These are phyloP conservation scores for Arctia plantaginis DNA, from an alignment of 2,888 invertebrate species.

Conservation along the genomic window DNA sequence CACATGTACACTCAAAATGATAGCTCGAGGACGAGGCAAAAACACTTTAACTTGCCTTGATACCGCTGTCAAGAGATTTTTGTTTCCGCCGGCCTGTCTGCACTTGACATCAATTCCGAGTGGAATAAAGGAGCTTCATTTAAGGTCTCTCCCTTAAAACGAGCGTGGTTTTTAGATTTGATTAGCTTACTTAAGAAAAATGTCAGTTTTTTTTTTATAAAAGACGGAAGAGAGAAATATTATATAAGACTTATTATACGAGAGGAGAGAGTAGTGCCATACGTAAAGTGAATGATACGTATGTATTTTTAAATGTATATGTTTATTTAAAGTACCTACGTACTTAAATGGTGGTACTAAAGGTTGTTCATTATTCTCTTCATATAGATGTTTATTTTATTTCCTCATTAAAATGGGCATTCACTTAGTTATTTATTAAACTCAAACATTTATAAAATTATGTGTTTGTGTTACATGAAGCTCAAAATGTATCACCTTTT, in stretches of 20 bases:
- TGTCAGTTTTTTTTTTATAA: constrained; percentile 22
- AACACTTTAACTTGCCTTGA: constrained; percentile 50
- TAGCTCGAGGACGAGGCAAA: constrained; percentile 40
- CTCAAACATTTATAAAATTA: no score
- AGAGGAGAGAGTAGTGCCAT: no score
- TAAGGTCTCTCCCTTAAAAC: constrained; percentile 48
- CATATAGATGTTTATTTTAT: no score
- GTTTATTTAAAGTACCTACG: no score
- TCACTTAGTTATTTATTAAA: no score
- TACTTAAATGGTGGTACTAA: no score
- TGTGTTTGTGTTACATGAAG: no score
- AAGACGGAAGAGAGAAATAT: neutral
- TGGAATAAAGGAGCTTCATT: constrained; percentile 56
- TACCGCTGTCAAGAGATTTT: constrained; percentile 54
- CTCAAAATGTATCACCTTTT: no score
- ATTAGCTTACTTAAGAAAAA: constrained; percentile 47
- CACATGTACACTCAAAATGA: constrained; percentile 26
- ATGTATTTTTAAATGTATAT: no score
- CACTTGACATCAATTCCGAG: constrained; percentile 64
- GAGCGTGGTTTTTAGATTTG: constrained; percentile 47
- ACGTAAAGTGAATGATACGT: no score
- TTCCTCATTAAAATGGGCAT: no score
- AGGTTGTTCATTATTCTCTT: no score
- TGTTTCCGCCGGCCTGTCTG: constrained; percentile 56
- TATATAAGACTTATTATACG: neutral